These are phyloP conservation scores for Vimba vimba DNA, from an alignment of 2,113 vertebrate species.

Conservation along the genomic window DNA sequence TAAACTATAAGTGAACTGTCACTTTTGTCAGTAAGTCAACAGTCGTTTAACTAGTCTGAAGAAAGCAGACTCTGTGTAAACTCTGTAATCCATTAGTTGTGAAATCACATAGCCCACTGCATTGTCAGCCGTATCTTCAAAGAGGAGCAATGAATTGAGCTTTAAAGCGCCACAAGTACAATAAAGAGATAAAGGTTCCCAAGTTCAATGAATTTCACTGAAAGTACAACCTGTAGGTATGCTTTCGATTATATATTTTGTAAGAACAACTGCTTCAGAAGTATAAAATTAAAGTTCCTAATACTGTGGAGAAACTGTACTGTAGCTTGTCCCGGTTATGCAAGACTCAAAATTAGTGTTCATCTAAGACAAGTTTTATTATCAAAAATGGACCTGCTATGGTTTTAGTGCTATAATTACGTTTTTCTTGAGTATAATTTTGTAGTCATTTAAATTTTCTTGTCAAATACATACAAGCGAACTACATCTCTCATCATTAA, in stretches of 20 bases:
- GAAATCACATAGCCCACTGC: constrained; percentile 26
- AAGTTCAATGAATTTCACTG: constrained; percentile 36
- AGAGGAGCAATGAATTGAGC: constrained; percentile 29
- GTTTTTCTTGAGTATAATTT: background rate
- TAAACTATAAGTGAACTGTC: background rate
- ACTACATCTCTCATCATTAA: background rate
- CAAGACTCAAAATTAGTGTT: background rate
- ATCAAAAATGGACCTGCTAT: background rate
- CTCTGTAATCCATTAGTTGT: constrained; percentile 39
- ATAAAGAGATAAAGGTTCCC: constrained; percentile 53
- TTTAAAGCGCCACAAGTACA: constrained; percentile 46
- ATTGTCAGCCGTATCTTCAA: constrained; percentile 48
- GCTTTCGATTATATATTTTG: background rate
- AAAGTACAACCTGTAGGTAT: background rate
- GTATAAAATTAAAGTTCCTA: background rate
- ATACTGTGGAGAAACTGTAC: background rate
- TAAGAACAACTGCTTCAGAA: background rate
- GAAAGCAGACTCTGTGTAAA: constrained; percentile 21
- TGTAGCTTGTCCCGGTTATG: background rate
- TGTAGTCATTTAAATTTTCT: background rate
- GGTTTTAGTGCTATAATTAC: background rate
- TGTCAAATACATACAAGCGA: background rate
- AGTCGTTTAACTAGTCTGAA: constrained; percentile 13
- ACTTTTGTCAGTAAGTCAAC: background rate
- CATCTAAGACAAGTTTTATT: background rate